Evolutionary conservation across 2,113 vertebrate species (phyloP).

Genomic region (Syngnathus floridae): DNA sequence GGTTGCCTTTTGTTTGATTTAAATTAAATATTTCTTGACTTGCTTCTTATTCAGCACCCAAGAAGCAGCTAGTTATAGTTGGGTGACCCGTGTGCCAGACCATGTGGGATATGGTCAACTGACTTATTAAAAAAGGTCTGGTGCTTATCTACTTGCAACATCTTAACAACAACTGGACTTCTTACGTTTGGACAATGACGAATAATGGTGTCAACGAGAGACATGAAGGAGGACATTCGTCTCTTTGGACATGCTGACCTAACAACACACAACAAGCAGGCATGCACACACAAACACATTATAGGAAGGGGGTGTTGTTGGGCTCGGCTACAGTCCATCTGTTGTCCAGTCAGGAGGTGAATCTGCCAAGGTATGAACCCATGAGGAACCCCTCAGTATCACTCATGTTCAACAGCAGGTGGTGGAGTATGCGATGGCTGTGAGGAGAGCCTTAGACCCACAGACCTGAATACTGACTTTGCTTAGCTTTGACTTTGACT

Average conservation of each 20-base stretch:
- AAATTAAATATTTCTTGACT: too few relatives aligned
- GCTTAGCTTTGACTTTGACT: constrained; percentile 53
- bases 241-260: constrained; percentile 46
- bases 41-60: too few relatives aligned
- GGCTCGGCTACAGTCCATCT: constrained; percentile 63
- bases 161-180: constrained; percentile 30
- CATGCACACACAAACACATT: constrained; percentile 23
- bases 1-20: too few relatives aligned
- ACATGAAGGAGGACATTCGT: constrained; percentile 60
- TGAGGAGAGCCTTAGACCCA: constrained; percentile 30
- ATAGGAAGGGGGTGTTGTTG: constrained; percentile 46
- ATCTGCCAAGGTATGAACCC: constrained; percentile 36
- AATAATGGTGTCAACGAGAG: constrained; percentile 58
- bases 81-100: too few relatives aligned
- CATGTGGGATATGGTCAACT: too few relatives aligned
- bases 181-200: constrained; percentile 53
- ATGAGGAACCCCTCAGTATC: constrained; percentile 43
- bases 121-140: background rate
- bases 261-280: constrained; percentile 14
- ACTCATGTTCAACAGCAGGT: constrained; percentile 61
- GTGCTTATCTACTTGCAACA: constrained; percentile 9
- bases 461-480: constrained; percentile 46
- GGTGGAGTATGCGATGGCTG: constrained; percentile 35
- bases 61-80: too few relatives aligned
- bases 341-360: constrained; percentile 69